Conservation (phyloP, 2,113 vertebrate genomes). For the Struthidea cinerea region DNA sequence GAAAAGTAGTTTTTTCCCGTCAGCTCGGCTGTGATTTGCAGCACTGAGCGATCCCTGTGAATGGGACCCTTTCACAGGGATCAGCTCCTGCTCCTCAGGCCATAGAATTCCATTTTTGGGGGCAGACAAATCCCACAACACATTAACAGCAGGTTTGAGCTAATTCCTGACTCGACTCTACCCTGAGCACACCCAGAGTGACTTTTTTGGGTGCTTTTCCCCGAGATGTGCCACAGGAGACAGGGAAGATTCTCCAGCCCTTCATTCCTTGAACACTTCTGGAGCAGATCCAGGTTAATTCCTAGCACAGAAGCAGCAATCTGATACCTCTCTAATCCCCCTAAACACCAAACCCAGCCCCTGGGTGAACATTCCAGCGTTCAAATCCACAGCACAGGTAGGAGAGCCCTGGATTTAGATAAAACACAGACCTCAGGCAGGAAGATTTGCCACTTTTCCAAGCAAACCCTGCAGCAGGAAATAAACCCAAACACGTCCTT, state of each 20-base stretch:
- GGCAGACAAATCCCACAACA: not conserved
- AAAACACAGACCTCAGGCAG: not conserved
- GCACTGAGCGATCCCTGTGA: not conserved
- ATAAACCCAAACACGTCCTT: not conserved
- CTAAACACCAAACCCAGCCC: not conserved
- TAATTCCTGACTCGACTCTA: not conserved
- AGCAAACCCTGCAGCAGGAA: not conserved
- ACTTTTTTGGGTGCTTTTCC: too few species aligned
- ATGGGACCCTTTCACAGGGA: not conserved
- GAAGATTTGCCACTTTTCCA: not conserved
- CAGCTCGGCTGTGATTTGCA: not conserved
- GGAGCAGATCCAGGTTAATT: not conserved
- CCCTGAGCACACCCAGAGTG: not conserved
- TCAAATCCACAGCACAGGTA: not conserved
- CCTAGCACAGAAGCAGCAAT: not conserved
- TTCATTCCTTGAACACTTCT: not conserved
- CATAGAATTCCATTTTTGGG: not conserved
- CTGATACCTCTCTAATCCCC: not conserved
- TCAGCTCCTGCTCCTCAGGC: not conserved
- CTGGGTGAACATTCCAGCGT: fast-evolving
- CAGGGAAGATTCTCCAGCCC: too few species aligned
- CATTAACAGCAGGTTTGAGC: not conserved
- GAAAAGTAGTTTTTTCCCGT: not conserved
- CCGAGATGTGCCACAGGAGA: not conserved
- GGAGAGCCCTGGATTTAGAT: not conserved